Conservation (phyloP, 2,113 vertebrate genomes). For the Sylvilagus bachmani region DNA sequence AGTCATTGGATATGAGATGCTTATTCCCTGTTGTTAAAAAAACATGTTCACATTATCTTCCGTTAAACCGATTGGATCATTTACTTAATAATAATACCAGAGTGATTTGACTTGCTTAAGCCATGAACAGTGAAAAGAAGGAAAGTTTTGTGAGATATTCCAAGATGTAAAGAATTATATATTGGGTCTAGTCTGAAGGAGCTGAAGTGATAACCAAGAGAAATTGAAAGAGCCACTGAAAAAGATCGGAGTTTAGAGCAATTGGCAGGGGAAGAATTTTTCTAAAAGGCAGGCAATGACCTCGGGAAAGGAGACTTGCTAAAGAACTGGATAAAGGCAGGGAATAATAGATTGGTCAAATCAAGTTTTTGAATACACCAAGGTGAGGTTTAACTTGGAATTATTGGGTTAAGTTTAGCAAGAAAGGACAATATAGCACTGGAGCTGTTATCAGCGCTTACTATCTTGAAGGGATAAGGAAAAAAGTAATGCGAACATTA, state of each 20-base stretch:
- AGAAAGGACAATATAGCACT: background rate
- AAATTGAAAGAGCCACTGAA: background rate
- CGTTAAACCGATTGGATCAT: slow-evolving; percentile 25
- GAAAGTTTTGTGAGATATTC: slow-evolving; percentile 19
- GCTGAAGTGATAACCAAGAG: background rate
- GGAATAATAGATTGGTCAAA: slow-evolving; percentile 3
- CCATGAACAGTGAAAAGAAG: slow-evolving; percentile 2
- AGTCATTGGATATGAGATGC: slow-evolving; percentile 14
- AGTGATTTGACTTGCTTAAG: background rate
- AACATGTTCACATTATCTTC: slow-evolving; percentile 4
- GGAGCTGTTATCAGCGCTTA: background rate
- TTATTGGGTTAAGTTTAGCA: background rate
- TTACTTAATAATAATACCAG: slow-evolving; percentile 18
- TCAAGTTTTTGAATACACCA: background rate
- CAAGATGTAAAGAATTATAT: slow-evolving; percentile 1
- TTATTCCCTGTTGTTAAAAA: background rate
- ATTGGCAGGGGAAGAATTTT: background rate
- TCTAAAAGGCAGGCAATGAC: background rate
- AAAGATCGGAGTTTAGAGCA: background rate
- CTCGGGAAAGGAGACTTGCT: slow-evolving; percentile 15
- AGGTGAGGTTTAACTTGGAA: background rate
- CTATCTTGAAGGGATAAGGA: background rate
- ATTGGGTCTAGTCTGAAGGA: background rate
- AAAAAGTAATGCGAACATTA: background rate
- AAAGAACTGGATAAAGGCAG: background rate